These are phyloP conservation scores for Rostratula benghalensis DNA, from an alignment of 2,113 vertebrate genomes.

Conservation along the genomic window DNA sequence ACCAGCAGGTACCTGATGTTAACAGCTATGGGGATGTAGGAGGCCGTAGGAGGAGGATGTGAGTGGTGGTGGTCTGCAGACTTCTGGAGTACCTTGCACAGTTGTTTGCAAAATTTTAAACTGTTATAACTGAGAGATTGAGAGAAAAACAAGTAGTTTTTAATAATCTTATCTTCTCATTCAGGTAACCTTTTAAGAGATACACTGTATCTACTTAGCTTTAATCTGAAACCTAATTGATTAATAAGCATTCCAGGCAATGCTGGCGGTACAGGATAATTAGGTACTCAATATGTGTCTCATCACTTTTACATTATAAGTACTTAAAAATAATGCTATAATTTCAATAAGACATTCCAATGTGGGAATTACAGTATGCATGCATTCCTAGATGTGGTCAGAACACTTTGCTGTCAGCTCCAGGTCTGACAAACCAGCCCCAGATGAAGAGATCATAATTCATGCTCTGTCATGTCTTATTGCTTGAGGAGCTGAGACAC, in stretches of 20 bases:
- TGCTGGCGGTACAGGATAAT: background rate
- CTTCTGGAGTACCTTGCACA: background rate
- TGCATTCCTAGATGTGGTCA: background rate
- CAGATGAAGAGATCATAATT: background rate
- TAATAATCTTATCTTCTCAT: background rate
- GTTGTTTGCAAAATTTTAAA: background rate
- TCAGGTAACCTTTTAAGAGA: background rate
- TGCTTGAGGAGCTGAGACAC: background rate
- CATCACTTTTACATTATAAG: background rate
- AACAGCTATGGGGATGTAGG: background rate
- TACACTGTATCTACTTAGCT: background rate
- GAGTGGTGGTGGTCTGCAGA: background rate
- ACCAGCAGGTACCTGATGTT: background rate
- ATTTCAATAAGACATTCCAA: slow-evolving; percentile 2
- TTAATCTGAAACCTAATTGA: background rate
- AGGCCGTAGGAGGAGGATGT: background rate
- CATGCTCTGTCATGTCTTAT: background rate
- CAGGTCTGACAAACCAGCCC: background rate
- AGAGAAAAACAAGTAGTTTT: background rate
- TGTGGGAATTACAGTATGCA: background rate
- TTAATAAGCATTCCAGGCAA: background rate
- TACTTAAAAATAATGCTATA: background rate
- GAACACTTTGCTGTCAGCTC: background rate
- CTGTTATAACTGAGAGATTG: background rate
- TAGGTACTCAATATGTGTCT: background rate